Base-by-base conservation (phyloP, 2,888 invertebrate genomes). In the Drosophila quinaria region DNA sequence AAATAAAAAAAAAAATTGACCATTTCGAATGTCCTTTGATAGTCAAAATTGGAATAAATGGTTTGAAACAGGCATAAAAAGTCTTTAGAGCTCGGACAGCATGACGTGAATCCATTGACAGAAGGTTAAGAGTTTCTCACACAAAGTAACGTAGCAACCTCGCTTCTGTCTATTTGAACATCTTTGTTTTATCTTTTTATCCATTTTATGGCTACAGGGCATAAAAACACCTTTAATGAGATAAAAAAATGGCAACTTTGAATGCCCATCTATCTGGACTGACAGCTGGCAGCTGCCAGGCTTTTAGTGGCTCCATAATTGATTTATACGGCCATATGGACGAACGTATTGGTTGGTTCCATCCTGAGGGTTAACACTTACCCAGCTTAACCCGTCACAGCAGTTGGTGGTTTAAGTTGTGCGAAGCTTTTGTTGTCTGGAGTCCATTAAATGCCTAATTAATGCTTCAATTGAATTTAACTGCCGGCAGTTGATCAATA, bases 391-490 rank as follows among this genome's bases (percentile, higher is more conserved):
- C 56, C 60, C 19, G 31, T 2, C 17, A 25, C 13, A 37, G 47
- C 51, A 17, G 52, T 51, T 64, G 22, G 50, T 37, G 41, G 51
- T 22, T 62, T 60, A 73, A 78, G 65, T 61, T 55, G 58, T 41
- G 59, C 33, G 19, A n/a, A 29, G 68, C 62, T 68, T 69, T 87
- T 84, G 87, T 81, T 87, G 84, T 87, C 85, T 84, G 79, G 61
- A 47, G 29, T 49, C 62, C 81, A 89, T 84, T 70, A 87, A 89
- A 84, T 51, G 70, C 65, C 68, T 87, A 85, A 85, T 85, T 84
- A 84, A 89, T 81, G 79, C 56, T 59, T 62, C 72, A 77, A 70
- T 79, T 74, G 78, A 78, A 78, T 74, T 78, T 71, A 64, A 54
- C 70, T 70, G 80, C 80, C 66, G 70, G 50, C 69, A 62, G 78